A percentile compares a stretch with the other conserved stretches of the same genome.
Conservation (phyloP, 2,113 vertebrate genomes). For the Verasper variegatus region DNA sequence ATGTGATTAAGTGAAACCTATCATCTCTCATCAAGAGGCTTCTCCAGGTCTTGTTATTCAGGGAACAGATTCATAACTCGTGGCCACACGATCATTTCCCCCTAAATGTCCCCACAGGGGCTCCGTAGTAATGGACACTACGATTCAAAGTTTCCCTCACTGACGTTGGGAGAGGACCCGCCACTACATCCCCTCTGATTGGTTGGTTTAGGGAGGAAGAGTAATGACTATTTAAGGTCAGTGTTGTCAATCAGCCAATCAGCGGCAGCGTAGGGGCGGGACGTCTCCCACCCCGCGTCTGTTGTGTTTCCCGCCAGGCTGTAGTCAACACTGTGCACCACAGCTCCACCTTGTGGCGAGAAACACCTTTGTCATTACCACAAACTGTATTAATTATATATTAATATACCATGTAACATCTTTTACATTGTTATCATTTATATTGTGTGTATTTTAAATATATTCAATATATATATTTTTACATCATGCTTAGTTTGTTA, state of each 20-base stretch:
- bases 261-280: neutral
- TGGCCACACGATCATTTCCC: neutral
- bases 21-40: too few relatives aligned
- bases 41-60: too few relatives aligned
- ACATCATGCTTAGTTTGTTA: too few relatives aligned
- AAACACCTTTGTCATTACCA: neutral
- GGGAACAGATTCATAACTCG: too few relatives aligned
- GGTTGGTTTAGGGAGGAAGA: neutral
- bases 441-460: too few relatives aligned
- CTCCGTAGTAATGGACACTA: too few relatives aligned
- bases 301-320: neutral
- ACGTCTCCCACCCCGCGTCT: neutral
- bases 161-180: neutral
- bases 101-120: neutral
- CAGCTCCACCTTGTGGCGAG: conserved; percentile 40
- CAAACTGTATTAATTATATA: too few relatives aligned
- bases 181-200: neutral
- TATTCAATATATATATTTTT: too few relatives aligned
- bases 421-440: too few relatives aligned
- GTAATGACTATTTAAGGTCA: neutral
- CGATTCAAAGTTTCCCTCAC: too few relatives aligned
- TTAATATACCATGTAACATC: too few relatives aligned
- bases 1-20: too few relatives aligned
- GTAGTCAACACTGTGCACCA: neutral
- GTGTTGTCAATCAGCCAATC: neutral